Conservation (phyloP, 2,888 invertebrate species). For the Stenotaenia linearis region DNA sequence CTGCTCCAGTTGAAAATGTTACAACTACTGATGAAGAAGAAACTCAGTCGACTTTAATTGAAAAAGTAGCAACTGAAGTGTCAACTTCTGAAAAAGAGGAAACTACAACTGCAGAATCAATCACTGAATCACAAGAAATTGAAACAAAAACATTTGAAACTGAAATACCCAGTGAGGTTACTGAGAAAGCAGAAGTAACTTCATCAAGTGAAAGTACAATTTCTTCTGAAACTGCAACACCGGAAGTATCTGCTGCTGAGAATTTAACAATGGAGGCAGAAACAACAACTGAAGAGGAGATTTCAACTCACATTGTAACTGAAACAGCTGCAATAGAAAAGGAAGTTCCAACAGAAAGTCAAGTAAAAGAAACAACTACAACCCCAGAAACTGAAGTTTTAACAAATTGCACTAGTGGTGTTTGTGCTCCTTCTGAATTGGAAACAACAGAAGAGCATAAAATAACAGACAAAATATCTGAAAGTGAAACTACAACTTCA, state of each 20-base stretch:
- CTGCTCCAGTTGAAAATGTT: not conserved
- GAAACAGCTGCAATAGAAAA: slow-evolving; percentile 2
- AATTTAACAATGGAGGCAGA: not conserved
- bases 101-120: too few relatives aligned
- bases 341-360: not conserved
- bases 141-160: too few relatives aligned
- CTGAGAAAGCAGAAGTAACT: not conserved
- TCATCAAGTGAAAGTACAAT: too few relatives aligned
- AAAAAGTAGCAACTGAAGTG: not conserved
- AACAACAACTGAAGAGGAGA: not conserved
- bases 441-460: too few relatives aligned
- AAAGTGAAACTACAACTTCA: not conserved
- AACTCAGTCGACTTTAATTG: not conserved
- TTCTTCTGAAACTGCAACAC: not conserved
- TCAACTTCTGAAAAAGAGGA: not conserved
- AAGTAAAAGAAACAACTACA: not conserved
- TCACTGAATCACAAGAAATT: too few relatives aligned
- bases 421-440: too few relatives aligned
- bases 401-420: not conserved
- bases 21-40: not conserved
- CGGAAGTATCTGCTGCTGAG: not conserved
- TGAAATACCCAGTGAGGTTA: too few relatives aligned
- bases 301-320: slow-evolving; percentile 37
- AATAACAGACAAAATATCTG: too few relatives aligned
- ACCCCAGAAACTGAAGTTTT: not conserved